phyloP scores from a whole-genome alignment of 2,113 vertebrate genomes.

The Zosterops hypoxanthus region DNA sequence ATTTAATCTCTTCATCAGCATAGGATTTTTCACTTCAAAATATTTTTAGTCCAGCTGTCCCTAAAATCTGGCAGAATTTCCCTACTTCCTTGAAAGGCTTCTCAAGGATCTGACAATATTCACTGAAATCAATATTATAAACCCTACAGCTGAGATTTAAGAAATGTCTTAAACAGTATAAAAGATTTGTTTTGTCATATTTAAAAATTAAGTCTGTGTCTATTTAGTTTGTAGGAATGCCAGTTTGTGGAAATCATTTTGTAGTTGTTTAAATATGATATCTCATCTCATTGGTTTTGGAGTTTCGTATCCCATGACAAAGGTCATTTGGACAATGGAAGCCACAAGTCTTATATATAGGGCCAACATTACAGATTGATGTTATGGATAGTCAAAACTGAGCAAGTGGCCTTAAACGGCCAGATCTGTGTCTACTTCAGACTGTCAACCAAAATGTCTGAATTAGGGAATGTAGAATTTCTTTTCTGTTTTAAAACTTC shows the following conservation, averaged over 20 bases:
- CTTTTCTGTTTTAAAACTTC: background rate
- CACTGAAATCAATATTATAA: background rate
- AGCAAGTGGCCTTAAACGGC: background rate
- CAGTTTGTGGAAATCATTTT: background rate
- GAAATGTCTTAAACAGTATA: background rate
- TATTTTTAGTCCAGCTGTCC: background rate
- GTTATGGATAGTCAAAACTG: background rate
- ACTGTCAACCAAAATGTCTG: background rate
- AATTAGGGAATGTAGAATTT: background rate
- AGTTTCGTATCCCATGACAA: background rate
- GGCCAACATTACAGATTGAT: background rate
- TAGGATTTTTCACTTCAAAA: background rate
- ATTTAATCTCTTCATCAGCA: background rate
- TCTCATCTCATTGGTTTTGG: background rate
- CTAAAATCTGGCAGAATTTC: background rate
- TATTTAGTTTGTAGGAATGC: background rate
- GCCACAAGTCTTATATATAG: background rate
- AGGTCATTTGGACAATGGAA: background rate
- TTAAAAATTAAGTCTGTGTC: background rate
- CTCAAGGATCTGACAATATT: background rate
- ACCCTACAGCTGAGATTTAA: background rate
- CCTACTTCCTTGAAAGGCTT: background rate
- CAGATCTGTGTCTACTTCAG: background rate
- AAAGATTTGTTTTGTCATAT: background rate
- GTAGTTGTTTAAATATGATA: background rate